Evolutionary conservation across 64 coral and sea anemone species (phyloP), one percentile per base, ranked within the genome.

Genomic region (Montipora sp.): DNA sequence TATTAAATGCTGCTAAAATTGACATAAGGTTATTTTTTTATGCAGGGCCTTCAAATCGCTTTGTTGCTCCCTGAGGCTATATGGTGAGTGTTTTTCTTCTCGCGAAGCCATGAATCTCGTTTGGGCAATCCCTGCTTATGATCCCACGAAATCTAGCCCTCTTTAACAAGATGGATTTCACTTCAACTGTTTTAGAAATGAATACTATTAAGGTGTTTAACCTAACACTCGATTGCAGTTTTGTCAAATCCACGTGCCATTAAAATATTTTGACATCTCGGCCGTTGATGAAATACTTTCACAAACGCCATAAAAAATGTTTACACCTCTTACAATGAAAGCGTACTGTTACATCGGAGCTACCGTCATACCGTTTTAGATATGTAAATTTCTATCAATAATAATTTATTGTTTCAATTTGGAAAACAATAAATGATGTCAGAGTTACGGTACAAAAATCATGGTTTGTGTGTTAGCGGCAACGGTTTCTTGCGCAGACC

Each of bases 41-140:
- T 9, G 9, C 65, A 13, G 44, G 47, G 63, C 61, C 21, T 71
- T 71, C 71, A 85, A 49, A 50, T 71, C 82, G 47, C 49, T 73
- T 5, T 71, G n/a, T 65, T 47, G 8, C 47, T 71, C 82, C 82
- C 82, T 19, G 14, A 45, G 63, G 82, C 82, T 71, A 63, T 72
- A 15, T 48, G 18, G 3, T 51, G 65, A 85, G 71, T 49, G 19
- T 71, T 71, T 49, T 44, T 71, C 61, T 50, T 72, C 44, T 72
- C 48, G 70, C 82, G 47, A 51, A 45, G 63, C 46, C 82, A 85
- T 71, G 66, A 85, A 85, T 85, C 82, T 70, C 36, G 36, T 36
- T 36, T 48, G 18, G 10, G 10, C 65, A 45, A 85, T 47, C 82
- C 82, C 82, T 85, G 65, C 82, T 22, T 72, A 24, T 44, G 71